phyloP scores from a whole-genome alignment of 2,888 invertebrate genomes.

The Epinotia bilunana region DNA sequence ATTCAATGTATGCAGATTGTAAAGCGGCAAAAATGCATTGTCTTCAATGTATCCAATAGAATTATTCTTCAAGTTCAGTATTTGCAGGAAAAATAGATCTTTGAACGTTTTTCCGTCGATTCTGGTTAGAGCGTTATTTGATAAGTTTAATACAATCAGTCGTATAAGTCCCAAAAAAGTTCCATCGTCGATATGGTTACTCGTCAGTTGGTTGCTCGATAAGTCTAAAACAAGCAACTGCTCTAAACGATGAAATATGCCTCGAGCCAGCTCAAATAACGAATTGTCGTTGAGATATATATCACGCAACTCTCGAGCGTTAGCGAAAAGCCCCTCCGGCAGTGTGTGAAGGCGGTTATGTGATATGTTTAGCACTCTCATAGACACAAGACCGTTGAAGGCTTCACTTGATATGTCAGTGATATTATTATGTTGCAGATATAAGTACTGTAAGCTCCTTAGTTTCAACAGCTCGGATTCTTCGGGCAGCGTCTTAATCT shows the following conservation, averaged over 20 bases:
- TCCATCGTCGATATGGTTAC: slow-evolving; percentile 92
- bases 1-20: slow-evolving; percentile 95
- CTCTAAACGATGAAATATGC: slow-evolving; percentile 92
- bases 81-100: slow-evolving; percentile 93
- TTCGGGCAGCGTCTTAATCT: slow-evolving; percentile 88
- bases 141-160: slow-evolving; percentile 92
- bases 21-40: slow-evolving; percentile 93
- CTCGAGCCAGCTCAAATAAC: slow-evolving; percentile 91
- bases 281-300: slow-evolving; percentile 94
- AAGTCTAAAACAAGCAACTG: slow-evolving; percentile 93
- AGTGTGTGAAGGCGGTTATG: slow-evolving; percentile 92
- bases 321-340: slow-evolving; percentile 92
- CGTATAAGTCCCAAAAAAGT: slow-evolving; percentile 94
- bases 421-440: slow-evolving; percentile 93
- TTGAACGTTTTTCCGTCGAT: slow-evolving; percentile 94
- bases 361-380: slow-evolving; percentile 93
- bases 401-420: slow-evolving; percentile 91
- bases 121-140: slow-evolving; percentile 93
- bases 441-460: slow-evolving; percentile 90
- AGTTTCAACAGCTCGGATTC: slow-evolving; percentile 90
- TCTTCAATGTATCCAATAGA: slow-evolving; percentile 95
- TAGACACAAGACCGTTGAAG: slow-evolving; percentile 90
- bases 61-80: slow-evolving; percentile 93
- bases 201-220: slow-evolving; percentile 93
- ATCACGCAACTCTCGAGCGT: slow-evolving; percentile 92